Evolutionary conservation across 2,888 invertebrate genomes (phyloP).

Genomic region (Neocrepidodera transversa): DNA sequence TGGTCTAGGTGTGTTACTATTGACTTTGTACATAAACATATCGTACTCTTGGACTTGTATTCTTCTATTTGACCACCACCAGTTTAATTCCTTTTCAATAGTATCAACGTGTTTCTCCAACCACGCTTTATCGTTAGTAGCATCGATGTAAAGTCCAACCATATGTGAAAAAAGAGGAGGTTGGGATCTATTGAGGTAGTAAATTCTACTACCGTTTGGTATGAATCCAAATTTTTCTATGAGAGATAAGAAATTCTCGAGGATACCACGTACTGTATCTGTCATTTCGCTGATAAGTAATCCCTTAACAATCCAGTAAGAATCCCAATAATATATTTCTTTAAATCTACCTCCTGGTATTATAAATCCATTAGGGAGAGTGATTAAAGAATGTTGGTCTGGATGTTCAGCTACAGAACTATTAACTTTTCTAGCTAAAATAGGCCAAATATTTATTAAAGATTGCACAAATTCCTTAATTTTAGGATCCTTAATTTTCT

Average conservation of each 20-base stretch:
- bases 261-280: constrained; percentile 75
- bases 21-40: constrained; percentile 68
- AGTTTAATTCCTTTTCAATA: constrained; percentile 70
- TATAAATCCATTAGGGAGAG: constrained; percentile 67
- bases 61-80: constrained; percentile 69
- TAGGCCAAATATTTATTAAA: constrained; percentile 70
- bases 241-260: constrained; percentile 76
- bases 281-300: constrained; percentile 79
- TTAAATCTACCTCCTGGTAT: constrained; percentile 76
- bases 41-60: constrained; percentile 63
- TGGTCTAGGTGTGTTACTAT: constrained; percentile 72
- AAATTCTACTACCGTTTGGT: constrained; percentile 84
- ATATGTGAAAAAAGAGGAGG: constrained; percentile 77
- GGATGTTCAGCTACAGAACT: constrained; percentile 63
- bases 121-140: constrained; percentile 72
- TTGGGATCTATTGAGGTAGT: constrained; percentile 76
- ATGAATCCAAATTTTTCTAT: constrained; percentile 73
- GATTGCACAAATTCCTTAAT: constrained; percentile 67
- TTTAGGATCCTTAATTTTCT: constrained; percentile 68
- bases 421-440: constrained; percentile 68
- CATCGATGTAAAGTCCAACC: constrained; percentile 72
- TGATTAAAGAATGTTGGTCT: constrained; percentile 57
- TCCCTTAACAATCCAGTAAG: constrained; percentile 84
- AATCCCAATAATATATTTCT: constrained; percentile 87
- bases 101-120: constrained; percentile 64